Evolutionary conservation across 2,797 vertebrate genomes (phyloP).

Genomic region (Xyrichtys novacula): DNA sequence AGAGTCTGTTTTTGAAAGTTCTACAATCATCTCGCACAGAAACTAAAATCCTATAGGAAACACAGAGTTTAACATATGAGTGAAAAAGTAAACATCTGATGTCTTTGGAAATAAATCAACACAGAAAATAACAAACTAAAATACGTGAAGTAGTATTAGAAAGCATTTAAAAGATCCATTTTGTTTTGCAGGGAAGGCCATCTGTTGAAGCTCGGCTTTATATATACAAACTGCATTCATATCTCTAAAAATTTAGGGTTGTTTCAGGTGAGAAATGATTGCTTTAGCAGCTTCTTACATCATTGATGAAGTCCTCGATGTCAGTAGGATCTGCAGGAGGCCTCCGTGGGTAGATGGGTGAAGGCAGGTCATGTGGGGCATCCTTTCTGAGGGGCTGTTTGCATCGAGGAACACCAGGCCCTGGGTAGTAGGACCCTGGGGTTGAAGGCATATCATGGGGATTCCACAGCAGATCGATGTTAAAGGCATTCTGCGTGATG

Average conservation of each 20-base stretch:
- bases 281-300: slow-evolving; percentile 79
- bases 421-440: slow-evolving; percentile 66
- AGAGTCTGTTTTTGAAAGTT: too few species aligned
- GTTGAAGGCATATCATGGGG: slow-evolving; percentile 78
- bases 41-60: too few species aligned
- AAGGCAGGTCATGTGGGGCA: slow-evolving; percentile 84
- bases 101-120: too few species aligned
- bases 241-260: background rate
- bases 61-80: too few species aligned
- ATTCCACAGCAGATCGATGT: slow-evolving; percentile 93
- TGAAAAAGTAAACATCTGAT: too few species aligned
- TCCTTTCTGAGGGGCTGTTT: slow-evolving; percentile 89
- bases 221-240: background rate
- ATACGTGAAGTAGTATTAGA: background rate
- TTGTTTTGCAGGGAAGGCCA: too few species aligned
- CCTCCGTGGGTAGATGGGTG: slow-evolving; percentile 81
- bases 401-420: slow-evolving; percentile 73
- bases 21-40: too few species aligned
- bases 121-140: too few species aligned
- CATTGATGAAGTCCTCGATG: slow-evolving; percentile 94
- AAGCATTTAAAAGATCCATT: background rate
- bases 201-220: too few species aligned
- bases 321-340: slow-evolving; percentile 87
- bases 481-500: slow-evolving; percentile 90
- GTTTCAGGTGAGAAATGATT: background rate